Conservation (phyloP, 2,797 vertebrate genomes). For the Agapornis canus region DNA sequence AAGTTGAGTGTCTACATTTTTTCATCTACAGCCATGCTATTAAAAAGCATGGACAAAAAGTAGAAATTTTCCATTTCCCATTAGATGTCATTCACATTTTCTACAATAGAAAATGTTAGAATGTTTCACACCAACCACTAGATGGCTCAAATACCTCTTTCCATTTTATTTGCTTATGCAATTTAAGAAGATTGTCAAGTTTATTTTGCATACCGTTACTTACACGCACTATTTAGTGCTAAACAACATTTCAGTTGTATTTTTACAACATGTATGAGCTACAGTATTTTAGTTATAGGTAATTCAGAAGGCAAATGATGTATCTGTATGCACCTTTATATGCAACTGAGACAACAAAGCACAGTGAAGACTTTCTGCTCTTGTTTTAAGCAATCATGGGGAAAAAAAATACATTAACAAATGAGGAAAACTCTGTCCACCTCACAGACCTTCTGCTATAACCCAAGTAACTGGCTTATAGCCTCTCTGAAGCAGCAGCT, state of each 20-base stretch:
- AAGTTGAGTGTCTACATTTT: accelerated
- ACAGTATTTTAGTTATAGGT: background rate
- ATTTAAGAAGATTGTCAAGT: background rate
- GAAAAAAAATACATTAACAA: background rate
- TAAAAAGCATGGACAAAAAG: background rate
- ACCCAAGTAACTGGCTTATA: background rate
- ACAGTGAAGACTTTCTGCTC: background rate
- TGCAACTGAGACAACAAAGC: background rate
- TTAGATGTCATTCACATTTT: background rate
- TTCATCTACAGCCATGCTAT: background rate
- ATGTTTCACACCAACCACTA: slow-evolving; percentile 59
- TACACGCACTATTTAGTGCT: background rate
- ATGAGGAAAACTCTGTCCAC: background rate
- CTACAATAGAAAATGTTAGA: background rate
- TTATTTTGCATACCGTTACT: background rate
- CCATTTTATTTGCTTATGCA: background rate
- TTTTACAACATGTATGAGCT: background rate
- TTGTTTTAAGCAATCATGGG: background rate
- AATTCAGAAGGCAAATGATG: background rate
- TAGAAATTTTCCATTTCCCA: background rate
- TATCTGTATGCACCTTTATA: background rate
- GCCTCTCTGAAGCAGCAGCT: background rate
- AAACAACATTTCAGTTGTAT: background rate
- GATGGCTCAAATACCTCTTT: slow-evolving; percentile 63
- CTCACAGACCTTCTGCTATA: background rate